phyloP scores from a whole-genome alignment of 2,797 vertebrate genomes.

The Chaenodraco wilsoni region DNA sequence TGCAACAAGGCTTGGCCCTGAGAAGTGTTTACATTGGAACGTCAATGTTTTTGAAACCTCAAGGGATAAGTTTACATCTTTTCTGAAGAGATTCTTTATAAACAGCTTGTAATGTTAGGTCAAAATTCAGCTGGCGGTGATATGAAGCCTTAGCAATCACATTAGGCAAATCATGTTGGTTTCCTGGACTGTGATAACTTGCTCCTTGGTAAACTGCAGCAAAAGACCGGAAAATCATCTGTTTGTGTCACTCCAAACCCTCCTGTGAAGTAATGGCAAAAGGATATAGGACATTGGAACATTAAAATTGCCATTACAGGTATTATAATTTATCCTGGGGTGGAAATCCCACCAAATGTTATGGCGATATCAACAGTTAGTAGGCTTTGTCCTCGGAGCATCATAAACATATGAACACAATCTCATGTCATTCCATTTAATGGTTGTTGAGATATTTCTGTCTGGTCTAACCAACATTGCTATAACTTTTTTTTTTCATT shows the following conservation, averaged over 20 bases:
- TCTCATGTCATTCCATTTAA: neutral
- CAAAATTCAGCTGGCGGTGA: no score
- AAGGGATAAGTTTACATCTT: neutral
- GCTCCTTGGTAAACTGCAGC: no score
- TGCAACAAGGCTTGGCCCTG: neutral
- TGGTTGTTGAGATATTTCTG: neutral
- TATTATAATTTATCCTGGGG: neutral
- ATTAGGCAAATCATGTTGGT: no score
- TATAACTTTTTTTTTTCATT: neutral
- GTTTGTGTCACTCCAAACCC: no score
- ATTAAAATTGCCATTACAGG: no score
- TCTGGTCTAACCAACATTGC: neutral
- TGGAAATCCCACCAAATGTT: neutral
- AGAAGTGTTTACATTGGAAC: conserved; percentile 19
- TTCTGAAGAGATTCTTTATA: neutral
- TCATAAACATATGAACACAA: neutral
- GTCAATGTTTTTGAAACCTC: conserved; percentile 9
- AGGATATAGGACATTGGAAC: no score
- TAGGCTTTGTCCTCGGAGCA: neutral
- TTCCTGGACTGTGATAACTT: no score
- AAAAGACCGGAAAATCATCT: no score
- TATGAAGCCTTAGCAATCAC: no score
- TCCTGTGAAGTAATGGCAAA: no score
- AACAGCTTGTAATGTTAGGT: no score
- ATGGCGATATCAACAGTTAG: neutral